phyloP scores from a whole-genome alignment of 2,113 vertebrate genomes.

The Osmerus mordax region DNA sequence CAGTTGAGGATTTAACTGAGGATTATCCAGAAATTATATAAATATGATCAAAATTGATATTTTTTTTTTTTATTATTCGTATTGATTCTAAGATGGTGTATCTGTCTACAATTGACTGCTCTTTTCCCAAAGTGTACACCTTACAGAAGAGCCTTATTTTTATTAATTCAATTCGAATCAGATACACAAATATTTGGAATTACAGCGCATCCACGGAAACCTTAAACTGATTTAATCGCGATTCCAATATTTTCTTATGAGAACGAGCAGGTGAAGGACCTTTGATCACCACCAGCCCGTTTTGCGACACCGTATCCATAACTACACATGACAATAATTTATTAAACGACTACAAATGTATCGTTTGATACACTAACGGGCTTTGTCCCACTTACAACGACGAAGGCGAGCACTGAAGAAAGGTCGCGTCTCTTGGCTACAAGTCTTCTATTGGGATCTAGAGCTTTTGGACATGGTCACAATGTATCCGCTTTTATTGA shows the following conservation, averaged over 20 bases:
- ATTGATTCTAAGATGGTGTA: constrained; percentile 28
- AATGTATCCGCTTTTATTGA: constrained; percentile 9
- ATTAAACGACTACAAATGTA: background rate
- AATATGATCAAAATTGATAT: constrained; percentile 24
- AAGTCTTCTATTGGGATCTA: constrained; percentile 1
- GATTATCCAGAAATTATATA: constrained; percentile 3
- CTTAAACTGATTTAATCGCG: background rate
- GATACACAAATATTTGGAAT: constrained; percentile 23
- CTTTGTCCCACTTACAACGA: background rate
- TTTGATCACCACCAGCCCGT: background rate
- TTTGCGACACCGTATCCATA: background rate
- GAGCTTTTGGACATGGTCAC: constrained; percentile 31
- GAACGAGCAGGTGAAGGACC: background rate
- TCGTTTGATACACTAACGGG: background rate
- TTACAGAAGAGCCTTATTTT: constrained; percentile 31
- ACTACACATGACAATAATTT: background rate
- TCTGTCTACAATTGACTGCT: constrained; percentile 13
- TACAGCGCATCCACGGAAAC: constrained; percentile 28
- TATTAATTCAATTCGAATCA: constrained; percentile 26
- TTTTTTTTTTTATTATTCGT: constrained; percentile 26
- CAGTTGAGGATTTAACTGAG: background rate
- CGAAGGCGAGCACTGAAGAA: constrained; percentile 12
- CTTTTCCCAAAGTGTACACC: constrained; percentile 29
- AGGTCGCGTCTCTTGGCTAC: constrained; percentile 23
- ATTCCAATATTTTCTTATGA: background rate